phyloP scores from a whole-genome alignment of 2,113 vertebrate species.

The Ursus arctos region DNA sequence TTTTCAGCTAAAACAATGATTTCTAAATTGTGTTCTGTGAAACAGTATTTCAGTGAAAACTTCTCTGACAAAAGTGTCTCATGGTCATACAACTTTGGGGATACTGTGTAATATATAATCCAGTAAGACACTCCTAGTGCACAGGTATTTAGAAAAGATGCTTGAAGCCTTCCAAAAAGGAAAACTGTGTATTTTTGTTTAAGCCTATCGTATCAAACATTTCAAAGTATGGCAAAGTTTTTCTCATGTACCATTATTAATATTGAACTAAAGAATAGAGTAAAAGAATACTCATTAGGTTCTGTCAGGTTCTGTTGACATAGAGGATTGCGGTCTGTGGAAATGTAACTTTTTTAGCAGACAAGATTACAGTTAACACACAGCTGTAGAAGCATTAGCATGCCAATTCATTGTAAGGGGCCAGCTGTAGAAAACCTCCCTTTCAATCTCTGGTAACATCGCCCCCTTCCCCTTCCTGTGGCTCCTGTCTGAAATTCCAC shows the following conservation, averaged over 20 bases:
- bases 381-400: background rate
- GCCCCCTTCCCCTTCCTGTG: background rate
- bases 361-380: background rate
- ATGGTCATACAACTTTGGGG: background rate
- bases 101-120: background rate
- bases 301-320: background rate
- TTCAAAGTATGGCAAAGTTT: conserved; percentile 16
- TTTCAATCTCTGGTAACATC: background rate
- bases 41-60: background rate
- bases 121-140: background rate
- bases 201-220: background rate
- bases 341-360: conserved; percentile 23
- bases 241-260: conserved; percentile 6
- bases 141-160: background rate
- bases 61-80: background rate
- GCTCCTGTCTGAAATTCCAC: background rate
- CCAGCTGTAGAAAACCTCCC: conserved; percentile 30
- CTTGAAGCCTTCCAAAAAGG: background rate
- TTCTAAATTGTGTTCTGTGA: background rate
- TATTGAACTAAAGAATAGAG: conserved; percentile 12
- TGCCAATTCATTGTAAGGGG: background rate
- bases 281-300: background rate
- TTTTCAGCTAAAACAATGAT: background rate
- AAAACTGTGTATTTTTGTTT: background rate
- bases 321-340: conserved; percentile 3